These are phyloP conservation scores for Iselma pallidipennis DNA, from an alignment of 2,888 invertebrate species.

Conservation along the genomic window DNA sequence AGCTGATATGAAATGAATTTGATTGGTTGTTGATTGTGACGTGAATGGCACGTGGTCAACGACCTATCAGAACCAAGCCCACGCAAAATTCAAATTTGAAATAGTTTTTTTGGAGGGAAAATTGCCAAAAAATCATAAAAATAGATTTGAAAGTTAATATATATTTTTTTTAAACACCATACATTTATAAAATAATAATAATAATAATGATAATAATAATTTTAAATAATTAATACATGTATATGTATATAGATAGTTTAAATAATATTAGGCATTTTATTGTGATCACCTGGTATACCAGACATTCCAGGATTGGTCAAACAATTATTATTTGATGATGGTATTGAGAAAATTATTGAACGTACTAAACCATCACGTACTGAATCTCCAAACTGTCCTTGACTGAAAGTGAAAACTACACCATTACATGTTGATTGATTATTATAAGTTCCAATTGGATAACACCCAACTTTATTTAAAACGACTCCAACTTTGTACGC, in stretches of 20 bases:
- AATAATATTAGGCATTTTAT: constrained; percentile 39
- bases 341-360: constrained; percentile 71
- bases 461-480: constrained; percentile 81
- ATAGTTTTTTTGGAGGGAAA: too few relatives aligned
- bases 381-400: constrained; percentile 71
- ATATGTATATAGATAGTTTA: too few relatives aligned
- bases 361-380: constrained; percentile 77
- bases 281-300: constrained; percentile 38
- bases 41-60: constrained; percentile 20
- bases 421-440: constrained; percentile 69
- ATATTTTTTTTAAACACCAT: neutral
- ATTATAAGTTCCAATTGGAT: constrained; percentile 76
- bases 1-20: constrained; percentile 21
- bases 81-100: neutral
- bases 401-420: constrained; percentile 76
- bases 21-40: constrained; percentile 17
- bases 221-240: too few relatives aligned
- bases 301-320: constrained; percentile 37
- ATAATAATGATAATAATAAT: neutral
- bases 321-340: constrained; percentile 47
- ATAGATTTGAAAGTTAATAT: too few relatives aligned
- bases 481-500: constrained; percentile 82
- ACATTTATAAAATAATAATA: neutral
- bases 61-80: constrained; percentile 7
- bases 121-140: neutral